These are phyloP conservation scores for Chymomyza costata DNA, from an alignment of 1,140 invertebrate species.

Conservation along the genomic window DNA sequence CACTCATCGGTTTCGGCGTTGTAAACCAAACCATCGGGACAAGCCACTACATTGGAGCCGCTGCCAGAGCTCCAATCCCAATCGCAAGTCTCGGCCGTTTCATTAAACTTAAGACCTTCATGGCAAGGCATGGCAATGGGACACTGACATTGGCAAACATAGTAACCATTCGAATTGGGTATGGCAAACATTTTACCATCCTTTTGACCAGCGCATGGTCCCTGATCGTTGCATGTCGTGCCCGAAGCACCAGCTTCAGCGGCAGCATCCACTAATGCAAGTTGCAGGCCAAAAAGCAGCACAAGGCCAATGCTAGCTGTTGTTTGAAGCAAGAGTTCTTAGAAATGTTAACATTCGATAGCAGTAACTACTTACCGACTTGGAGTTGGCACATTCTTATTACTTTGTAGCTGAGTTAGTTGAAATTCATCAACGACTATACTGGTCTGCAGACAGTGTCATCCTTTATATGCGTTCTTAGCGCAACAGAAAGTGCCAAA, in stretches of 20 bases:
- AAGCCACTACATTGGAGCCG: constrained; percentile 4
- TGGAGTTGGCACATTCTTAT: constrained; percentile 7
- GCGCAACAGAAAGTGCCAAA: constrained; percentile 9
- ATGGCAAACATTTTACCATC: constrained; percentile 34
- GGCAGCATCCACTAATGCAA: constrained; percentile 16
- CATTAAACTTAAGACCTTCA: constrained; percentile 30
- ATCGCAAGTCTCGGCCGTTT: constrained; percentile 25
- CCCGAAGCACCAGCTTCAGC: constrained; percentile 44
- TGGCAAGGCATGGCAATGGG: constrained; percentile 46
- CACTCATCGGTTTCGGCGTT: constrained; percentile 45
- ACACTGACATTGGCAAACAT: constrained; percentile 55
- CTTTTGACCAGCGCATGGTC: constrained; percentile 10
- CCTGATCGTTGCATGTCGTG: constrained; percentile 25
- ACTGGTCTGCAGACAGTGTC: constrained; percentile 2
- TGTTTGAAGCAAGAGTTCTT: background rate
- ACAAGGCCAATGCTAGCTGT: constrained; percentile 17
- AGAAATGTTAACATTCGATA: no score
- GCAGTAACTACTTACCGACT: constrained; percentile 37
- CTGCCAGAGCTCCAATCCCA: background rate
- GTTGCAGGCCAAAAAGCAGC: constrained; percentile 12
- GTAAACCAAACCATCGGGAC: constrained; percentile 36
- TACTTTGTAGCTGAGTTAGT: constrained; percentile 6
- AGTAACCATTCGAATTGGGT: constrained; percentile 34
- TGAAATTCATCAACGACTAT: constrained; percentile 42
- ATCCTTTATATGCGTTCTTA: constrained; percentile 40